Evolutionary conservation across 1,140 invertebrate genomes (phyloP).

Genomic region (Propsilocerus akamusi): DNA sequence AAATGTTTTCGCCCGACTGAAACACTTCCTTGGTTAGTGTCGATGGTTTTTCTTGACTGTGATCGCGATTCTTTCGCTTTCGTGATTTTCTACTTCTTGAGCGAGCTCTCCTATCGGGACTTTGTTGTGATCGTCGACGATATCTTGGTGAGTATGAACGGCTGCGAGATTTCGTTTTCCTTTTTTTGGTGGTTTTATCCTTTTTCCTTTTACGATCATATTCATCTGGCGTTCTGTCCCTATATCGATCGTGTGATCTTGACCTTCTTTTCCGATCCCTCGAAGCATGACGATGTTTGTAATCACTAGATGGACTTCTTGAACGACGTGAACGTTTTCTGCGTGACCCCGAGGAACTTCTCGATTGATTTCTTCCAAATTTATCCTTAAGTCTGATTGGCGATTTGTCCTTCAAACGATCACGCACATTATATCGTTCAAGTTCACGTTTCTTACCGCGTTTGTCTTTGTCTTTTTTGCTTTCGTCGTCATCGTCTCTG

Average conservation of each 20-base stretch:
- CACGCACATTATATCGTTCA: constrained; percentile 62
- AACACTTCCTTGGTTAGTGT: constrained; percentile 74
- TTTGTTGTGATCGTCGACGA: constrained; percentile 35
- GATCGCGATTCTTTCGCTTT: constrained; percentile 21
- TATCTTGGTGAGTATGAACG: too few relatives aligned
- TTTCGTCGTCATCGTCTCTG: not conserved
- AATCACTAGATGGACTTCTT: constrained; percentile 4
- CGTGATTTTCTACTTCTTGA: constrained; percentile 27
- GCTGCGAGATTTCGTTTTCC: constrained; percentile 7
- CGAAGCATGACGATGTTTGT: not conserved
- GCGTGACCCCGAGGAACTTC: constrained; percentile 12
- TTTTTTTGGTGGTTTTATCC: too few relatives aligned
- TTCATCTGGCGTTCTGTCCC: constrained; percentile 9
- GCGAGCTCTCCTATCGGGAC: constrained; percentile 33
- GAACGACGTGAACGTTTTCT: constrained; percentile 12
- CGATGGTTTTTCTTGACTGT: constrained; percentile 28
- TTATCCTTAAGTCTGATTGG: constrained; percentile 23
- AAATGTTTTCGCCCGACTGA: constrained; percentile 76
- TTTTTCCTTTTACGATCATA: constrained; percentile 11
- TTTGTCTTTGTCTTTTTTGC: not conserved
- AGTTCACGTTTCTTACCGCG: constrained; percentile 48
- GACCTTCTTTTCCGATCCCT: not conserved
- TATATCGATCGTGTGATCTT: not conserved
- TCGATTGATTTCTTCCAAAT: not conserved
- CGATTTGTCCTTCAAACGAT: constrained; percentile 50